phyloP scores from a whole-genome alignment of 2,888 invertebrate species.

The Frankliniella fusca region DNA sequence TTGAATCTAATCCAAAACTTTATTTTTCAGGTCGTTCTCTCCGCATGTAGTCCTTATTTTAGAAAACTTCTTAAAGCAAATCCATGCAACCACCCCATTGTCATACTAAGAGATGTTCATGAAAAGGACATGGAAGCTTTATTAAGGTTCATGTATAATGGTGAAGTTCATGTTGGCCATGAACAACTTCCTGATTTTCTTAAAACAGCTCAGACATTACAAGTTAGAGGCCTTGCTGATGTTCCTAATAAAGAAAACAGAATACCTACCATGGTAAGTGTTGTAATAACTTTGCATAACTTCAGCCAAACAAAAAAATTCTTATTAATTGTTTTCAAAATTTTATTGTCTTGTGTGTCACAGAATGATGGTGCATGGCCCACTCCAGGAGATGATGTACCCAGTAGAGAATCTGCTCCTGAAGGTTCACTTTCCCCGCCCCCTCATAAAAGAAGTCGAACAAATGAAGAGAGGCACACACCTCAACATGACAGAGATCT shows the following conservation, averaged over 20 bases:
- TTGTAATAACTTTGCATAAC: background rate
- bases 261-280: background rate
- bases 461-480: background rate
- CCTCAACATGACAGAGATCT: background rate
- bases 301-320: background rate
- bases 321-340: slow-evolving; percentile 20
- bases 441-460: slow-evolving; percentile 40
- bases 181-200: slow-evolving; percentile 63
- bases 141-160: slow-evolving; percentile 68
- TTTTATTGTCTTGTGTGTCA: slow-evolving; percentile 30
- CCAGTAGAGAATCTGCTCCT: slow-evolving; percentile 29
- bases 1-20: background rate
- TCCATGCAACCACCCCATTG: slow-evolving; percentile 69
- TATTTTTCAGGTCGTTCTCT: slow-evolving; percentile 61
- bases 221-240: slow-evolving; percentile 65
- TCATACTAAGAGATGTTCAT: slow-evolving; percentile 68
- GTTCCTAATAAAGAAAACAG: slow-evolving; percentile 46
- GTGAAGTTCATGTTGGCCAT: slow-evolving; percentile 68
- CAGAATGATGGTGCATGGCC: slow-evolving; percentile 55
- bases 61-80: slow-evolving; percentile 76
- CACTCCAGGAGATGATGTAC: slow-evolving; percentile 49
- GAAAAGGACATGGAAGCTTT: slow-evolving; percentile 61
- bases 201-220: slow-evolving; percentile 64
- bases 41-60: slow-evolving; percentile 91
- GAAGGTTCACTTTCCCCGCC: slow-evolving; percentile 39